These are phyloP conservation scores for Hemichromis elongatus DNA, from an alignment of 2,113 vertebrate species.

Conservation along the genomic window DNA sequence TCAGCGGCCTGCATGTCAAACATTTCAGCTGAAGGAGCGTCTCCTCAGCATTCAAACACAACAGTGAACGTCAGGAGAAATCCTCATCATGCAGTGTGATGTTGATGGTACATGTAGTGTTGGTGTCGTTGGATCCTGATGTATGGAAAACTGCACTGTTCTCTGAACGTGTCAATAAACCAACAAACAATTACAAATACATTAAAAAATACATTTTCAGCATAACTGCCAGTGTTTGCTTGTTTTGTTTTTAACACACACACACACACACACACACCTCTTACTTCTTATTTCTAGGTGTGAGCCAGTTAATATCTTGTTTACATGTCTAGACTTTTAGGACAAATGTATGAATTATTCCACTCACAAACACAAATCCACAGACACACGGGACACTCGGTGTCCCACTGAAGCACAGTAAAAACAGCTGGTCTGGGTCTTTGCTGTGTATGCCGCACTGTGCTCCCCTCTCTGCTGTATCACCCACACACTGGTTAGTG, in stretches of 20 bases:
- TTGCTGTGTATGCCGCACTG: not conserved
- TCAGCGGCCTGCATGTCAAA: not conserved
- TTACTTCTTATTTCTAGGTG: not conserved
- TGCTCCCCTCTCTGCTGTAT: not conserved
- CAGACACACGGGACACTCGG: not conserved
- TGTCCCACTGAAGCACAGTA: not conserved
- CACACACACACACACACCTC: not conserved
- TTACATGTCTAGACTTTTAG: not conserved
- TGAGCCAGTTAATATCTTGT: not conserved
- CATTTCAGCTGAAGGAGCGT: not conserved
- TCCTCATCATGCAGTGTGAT: too few relatives aligned
- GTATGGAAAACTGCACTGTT: not conserved
- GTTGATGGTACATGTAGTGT: not conserved
- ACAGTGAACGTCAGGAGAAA: too few relatives aligned
- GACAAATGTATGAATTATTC: not conserved
- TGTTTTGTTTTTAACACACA: not conserved
- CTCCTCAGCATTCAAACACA: too few relatives aligned
- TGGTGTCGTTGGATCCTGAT: not conserved
- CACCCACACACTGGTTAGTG: not conserved
- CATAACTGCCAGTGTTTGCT: not conserved
- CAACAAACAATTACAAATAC: not conserved
- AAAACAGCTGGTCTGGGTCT: not conserved
- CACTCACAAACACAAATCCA: not conserved
- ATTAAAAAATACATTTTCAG: not conserved
- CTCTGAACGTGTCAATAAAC: not conserved